A percentile compares a stretch with the other conserved stretches of the same genome.
These are phyloP conservation scores for Diarsia mendica DNA, from an alignment of 2,888 invertebrate species.

Conservation along the genomic window DNA sequence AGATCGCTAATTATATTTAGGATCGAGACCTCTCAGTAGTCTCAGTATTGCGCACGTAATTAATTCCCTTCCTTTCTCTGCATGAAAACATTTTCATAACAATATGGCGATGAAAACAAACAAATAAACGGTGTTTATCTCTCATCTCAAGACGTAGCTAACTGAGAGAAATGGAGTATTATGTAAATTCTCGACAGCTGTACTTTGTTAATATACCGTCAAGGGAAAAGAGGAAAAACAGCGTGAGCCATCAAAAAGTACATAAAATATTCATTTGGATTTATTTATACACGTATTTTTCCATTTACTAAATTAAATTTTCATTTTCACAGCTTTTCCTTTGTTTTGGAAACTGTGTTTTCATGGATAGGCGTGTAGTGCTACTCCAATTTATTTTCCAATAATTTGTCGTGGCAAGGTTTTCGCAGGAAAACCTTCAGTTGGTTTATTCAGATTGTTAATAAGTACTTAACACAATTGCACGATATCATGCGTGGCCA, in stretches of 20 bases:
- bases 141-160: slow-evolving; percentile 27
- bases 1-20: neutral
- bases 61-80: neutral
- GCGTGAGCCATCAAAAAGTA: slow-evolving; percentile 33
- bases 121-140: slow-evolving; percentile 47
- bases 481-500: slow-evolving; percentile 21
- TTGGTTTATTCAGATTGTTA: neutral
- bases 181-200: slow-evolving; percentile 56
- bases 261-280: slow-evolving; percentile 56
- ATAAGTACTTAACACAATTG: slow-evolving; percentile 25
- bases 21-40: neutral
- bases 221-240: slow-evolving; percentile 48
- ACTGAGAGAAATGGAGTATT: slow-evolving; percentile 48
- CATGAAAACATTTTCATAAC: slow-evolving; percentile 27
- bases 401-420: neutral
- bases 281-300: slow-evolving; percentile 38
- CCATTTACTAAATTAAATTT: slow-evolving; percentile 47
- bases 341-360: slow-evolving; percentile 7
- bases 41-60: slow-evolving; percentile 16
- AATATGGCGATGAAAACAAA: slow-evolving; percentile 44
- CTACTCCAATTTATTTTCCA: slow-evolving; percentile 17
- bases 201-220: slow-evolving; percentile 46
- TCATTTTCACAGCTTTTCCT: neutral
- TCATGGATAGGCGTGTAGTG: neutral
- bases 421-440: neutral